Evolutionary conservation across 1,140 invertebrate genomes (phyloP).

Genomic region (Andricus grossulariae): DNA sequence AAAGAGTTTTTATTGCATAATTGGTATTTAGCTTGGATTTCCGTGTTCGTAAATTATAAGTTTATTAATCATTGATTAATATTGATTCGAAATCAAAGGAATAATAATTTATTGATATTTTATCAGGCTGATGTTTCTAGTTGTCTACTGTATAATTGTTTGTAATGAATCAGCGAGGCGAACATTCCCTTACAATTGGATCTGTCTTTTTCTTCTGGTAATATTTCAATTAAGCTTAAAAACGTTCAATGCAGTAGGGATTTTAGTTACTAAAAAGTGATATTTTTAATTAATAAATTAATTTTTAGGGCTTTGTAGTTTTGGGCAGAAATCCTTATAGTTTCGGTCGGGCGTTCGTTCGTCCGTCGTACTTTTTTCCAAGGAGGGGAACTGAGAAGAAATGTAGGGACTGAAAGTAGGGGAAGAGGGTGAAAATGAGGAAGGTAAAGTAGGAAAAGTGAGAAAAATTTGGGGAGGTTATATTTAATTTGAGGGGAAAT

Average conservation of each 20-base stretch:
- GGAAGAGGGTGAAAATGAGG: too few relatives aligned
- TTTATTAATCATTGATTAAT: neutral
- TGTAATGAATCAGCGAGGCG: constrained; percentile 68
- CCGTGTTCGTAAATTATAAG: constrained; percentile 52
- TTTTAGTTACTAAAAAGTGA: neutral
- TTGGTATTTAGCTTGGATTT: constrained; percentile 59
- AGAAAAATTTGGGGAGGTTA: too few relatives aligned
- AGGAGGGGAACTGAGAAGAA: too few relatives aligned
- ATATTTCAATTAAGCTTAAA: constrained; percentile 44
- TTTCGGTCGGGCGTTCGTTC: too few relatives aligned
- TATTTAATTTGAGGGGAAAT: too few relatives aligned
- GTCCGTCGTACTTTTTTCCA: too few relatives aligned
- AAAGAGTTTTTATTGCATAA: constrained; percentile 56
- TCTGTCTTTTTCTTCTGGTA: constrained; percentile 76
- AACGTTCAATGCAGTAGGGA: neutral
- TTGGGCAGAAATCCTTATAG: too few relatives aligned
- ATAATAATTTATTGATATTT: constrained; percentile 31
- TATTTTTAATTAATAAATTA: too few relatives aligned
- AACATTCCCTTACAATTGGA: constrained; percentile 74
- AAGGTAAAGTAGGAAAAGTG: too few relatives aligned
- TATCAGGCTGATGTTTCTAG: constrained; percentile 67
- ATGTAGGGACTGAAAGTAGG: too few relatives aligned
- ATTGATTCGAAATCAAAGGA: neutral
- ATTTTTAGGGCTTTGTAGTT: too few relatives aligned
- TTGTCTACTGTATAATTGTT: constrained; percentile 71